Evolutionary conservation across 2,888 invertebrate species (phyloP).

Genomic region (Hemaris fuciformis): DNA sequence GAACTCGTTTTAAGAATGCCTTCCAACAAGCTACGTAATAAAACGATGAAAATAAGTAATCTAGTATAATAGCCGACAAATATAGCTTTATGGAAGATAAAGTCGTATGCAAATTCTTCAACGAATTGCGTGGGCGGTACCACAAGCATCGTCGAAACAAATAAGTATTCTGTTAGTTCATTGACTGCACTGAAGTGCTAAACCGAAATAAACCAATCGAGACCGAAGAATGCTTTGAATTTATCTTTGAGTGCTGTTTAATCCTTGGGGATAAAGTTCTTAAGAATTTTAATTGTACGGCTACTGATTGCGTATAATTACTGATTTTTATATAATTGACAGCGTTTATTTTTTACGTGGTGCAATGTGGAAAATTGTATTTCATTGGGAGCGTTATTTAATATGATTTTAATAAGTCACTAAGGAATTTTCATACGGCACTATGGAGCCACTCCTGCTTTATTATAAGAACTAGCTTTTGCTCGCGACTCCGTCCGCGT

Average conservation of each 20-base stretch:
- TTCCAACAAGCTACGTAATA: no score
- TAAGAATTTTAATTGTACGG: neutral
- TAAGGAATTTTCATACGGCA: no score
- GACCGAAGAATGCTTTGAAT: neutral
- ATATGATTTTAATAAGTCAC: no score
- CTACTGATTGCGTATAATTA: neutral
- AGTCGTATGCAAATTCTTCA: neutral
- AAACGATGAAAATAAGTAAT: no score
- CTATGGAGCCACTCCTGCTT: no score
- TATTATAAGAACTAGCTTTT: no score
- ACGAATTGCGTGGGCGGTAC: neutral
- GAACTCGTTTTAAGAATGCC: no score
- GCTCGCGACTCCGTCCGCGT: no score
- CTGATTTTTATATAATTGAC: neutral
- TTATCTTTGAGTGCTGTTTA: neutral
- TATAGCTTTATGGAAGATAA: no score
- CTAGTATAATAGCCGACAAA: no score
- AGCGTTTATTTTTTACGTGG: neutral
- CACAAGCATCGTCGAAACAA: neutral
- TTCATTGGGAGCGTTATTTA: no score
- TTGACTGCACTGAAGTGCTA: neutral
- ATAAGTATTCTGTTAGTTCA: neutral
- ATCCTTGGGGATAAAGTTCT: neutral
- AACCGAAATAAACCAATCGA: slow-evolving; percentile 1
- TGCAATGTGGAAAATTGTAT: no score